These are phyloP conservation scores for Heliothis subflexa DNA, from an alignment of 1,140 invertebrate species.

Conservation along the genomic window DNA sequence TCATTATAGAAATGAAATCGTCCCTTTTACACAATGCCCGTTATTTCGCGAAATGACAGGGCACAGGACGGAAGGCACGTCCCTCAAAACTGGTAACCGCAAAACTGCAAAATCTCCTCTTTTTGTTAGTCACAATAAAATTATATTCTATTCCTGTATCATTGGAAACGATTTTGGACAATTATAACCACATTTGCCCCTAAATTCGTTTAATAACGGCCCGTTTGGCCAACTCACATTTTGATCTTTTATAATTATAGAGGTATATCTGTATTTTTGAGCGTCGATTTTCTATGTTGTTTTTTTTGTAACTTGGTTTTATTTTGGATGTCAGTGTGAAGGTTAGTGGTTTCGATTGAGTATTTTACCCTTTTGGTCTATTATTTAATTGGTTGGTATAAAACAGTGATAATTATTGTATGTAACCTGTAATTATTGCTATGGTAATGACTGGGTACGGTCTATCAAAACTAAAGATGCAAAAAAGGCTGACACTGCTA, in stretches of 20 bases:
- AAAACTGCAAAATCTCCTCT: conserved; percentile 47
- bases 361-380: conserved; percentile 40
- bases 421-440: conserved; percentile 11
- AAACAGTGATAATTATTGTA: conserved; percentile 18
- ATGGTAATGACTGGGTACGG: not conserved
- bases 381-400: conserved; percentile 23
- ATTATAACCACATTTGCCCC: conserved; percentile 83
- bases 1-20: conserved; percentile 71
- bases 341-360: conserved; percentile 33
- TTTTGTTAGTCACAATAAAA: conserved; percentile 52
- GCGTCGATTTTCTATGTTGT: conserved; percentile 67
- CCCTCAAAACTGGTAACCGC: conserved; percentile 52
- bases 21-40: conserved; percentile 53
- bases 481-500: not conserved
- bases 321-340: conserved; percentile 57
- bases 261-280: conserved; percentile 63
- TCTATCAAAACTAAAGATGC: not conserved
- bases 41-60: conserved; percentile 57
- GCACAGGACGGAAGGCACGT: conserved; percentile 70
- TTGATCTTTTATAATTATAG: conserved; percentile 84
- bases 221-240: conserved; percentile 61
- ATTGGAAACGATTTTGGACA: conserved; percentile 65
- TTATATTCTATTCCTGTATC: conserved; percentile 67
- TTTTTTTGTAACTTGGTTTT: conserved; percentile 60
- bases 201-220: conserved; percentile 79